These are phyloP conservation scores for Mastacembelus armatus DNA, from an alignment of 2,797 vertebrate species.

Conservation along the genomic window DNA sequence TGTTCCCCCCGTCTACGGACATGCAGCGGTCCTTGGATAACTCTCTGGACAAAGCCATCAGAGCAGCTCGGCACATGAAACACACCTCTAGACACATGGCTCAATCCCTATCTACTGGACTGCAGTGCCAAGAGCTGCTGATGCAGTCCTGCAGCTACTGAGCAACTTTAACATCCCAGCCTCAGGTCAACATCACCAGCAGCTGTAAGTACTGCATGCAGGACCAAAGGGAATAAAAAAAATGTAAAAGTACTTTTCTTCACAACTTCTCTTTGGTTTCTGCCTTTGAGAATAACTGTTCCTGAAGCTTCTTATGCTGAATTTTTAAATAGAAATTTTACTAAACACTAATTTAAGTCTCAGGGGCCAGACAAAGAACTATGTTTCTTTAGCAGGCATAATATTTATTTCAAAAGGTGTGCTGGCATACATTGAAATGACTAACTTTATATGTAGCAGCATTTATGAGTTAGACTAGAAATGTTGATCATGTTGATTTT, in stretches of 20 bases:
- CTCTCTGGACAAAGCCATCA: conserved; percentile 83
- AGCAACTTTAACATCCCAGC: background rate
- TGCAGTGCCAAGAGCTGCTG: conserved; percentile 74
- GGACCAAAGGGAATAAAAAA: conserved; percentile 23
- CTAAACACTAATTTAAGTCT: no score
- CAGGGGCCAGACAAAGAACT: conserved; percentile 18
- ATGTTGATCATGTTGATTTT: conserved; percentile 47
- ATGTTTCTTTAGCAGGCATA: background rate
- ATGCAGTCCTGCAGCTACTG: conserved; percentile 80
- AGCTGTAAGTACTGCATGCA: background rate
- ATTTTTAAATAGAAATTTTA: no score
- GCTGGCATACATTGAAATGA: conserved; percentile 4
- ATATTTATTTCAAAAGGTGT: conserved; percentile 22
- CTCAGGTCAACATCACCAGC: background rate
- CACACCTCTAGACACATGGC: conserved; percentile 84
- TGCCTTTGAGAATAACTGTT: background rate
- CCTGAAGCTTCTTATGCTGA: background rate
- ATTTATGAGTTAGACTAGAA: conserved; percentile 32
- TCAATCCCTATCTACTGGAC: conserved; percentile 77
- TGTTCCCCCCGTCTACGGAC: conserved; percentile 56
- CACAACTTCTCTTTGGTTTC: background rate
- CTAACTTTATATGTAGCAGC: conserved; percentile 1
- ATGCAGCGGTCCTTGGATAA: conserved; percentile 64
- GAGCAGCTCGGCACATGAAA: conserved; percentile 82
- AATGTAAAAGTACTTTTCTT: background rate